Conservation (phyloP, 2,797 vertebrate genomes). For the Hypotaenidia okinawae region DNA sequence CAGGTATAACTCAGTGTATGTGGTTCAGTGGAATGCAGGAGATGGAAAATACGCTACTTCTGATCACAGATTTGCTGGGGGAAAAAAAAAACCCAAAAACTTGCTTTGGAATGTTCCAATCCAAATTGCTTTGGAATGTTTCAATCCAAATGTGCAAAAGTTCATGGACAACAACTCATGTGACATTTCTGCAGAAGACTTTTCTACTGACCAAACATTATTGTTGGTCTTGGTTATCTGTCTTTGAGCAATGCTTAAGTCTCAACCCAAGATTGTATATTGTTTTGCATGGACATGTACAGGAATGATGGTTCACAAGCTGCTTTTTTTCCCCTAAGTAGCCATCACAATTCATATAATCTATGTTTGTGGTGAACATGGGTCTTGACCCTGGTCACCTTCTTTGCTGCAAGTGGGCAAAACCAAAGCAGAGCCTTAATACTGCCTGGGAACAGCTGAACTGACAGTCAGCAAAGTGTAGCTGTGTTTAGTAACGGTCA, state of each 20-base stretch:
- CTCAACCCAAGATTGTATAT: background rate
- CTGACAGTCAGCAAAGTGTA: background rate
- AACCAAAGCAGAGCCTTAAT: background rate
- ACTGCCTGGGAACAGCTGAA: background rate
- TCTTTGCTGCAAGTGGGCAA: background rate
- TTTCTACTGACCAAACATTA: background rate
- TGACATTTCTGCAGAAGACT: background rate
- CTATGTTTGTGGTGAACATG: background rate
- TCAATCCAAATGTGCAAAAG: background rate
- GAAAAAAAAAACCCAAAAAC: background rate
- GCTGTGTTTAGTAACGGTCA: background rate
- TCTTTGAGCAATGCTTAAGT: background rate
- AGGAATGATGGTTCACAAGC: background rate
- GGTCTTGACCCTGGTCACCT: background rate
- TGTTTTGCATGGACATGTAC: background rate
- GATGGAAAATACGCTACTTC: background rate
- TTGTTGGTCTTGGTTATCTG: accelerated
- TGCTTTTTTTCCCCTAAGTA: accelerated
- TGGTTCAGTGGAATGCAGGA: background rate
- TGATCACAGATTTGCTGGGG: background rate
- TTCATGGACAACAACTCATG: background rate
- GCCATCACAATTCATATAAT: background rate
- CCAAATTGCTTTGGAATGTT: background rate
- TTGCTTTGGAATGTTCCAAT: background rate
- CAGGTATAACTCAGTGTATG: background rate